Percentiles rank a stretch among this genome's conserved stretches.
These are phyloP conservation scores for Amiota communis DNA, from an alignment of 2,888 invertebrate species.

Conservation along the genomic window DNA sequence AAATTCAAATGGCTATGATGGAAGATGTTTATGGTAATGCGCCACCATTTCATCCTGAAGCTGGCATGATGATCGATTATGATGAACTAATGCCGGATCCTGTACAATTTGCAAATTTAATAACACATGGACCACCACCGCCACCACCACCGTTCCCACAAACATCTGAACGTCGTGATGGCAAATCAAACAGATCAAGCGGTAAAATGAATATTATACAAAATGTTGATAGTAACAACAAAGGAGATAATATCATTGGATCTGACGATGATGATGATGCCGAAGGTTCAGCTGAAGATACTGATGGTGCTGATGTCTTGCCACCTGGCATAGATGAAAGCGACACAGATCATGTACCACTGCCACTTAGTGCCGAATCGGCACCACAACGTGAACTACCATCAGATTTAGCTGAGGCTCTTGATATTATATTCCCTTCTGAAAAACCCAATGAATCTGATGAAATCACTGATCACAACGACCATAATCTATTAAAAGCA, in stretches of 20 bases:
- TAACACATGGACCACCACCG: slow-evolving; percentile 72
- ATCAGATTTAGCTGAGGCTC: slow-evolving; percentile 77
- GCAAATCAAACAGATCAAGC: no score
- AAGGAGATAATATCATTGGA: slow-evolving; percentile 32
- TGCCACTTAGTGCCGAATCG: slow-evolving; percentile 73
- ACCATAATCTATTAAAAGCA: neutral
- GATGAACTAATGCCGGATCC: slow-evolving; percentile 74
- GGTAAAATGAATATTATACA: slow-evolving; percentile 9
- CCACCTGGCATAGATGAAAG: slow-evolving; percentile 72
- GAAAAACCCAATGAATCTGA: slow-evolving; percentile 65
- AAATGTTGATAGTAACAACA: slow-evolving; percentile 35
- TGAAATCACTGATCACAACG: slow-evolving; percentile 37
- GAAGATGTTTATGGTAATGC: slow-evolving; percentile 70
- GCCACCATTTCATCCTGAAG: slow-evolving; percentile 71
- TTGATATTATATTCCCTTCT: slow-evolving; percentile 78
- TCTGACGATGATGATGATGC: slow-evolving; percentile 3
- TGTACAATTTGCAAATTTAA: slow-evolving; percentile 71
- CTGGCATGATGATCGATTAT: slow-evolving; percentile 71
- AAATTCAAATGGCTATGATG: slow-evolving; percentile 70
- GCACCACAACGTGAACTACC: slow-evolving; percentile 74
- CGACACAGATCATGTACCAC: slow-evolving; percentile 72
- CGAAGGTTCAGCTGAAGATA: slow-evolving; percentile 44
- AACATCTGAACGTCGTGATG: slow-evolving; percentile 46
- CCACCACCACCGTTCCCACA: slow-evolving; percentile 72
- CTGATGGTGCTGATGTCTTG: slow-evolving; percentile 67